These are phyloP conservation scores for Iselma pallidipennis DNA, from an alignment of 2,888 invertebrate species.

Conservation along the genomic window DNA sequence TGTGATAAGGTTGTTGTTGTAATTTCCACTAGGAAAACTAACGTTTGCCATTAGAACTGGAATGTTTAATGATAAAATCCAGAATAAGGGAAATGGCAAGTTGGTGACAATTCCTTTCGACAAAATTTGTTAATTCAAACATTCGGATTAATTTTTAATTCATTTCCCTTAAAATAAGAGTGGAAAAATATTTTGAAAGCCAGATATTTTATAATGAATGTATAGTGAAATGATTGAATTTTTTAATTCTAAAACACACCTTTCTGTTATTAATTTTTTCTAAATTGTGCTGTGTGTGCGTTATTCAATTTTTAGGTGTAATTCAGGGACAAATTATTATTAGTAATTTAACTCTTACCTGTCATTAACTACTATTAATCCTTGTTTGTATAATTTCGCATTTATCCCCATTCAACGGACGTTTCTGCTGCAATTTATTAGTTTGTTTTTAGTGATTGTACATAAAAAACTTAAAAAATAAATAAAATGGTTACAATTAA, in stretches of 20 bases:
- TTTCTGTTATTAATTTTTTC: not conserved
- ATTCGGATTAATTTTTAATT: too few species aligned
- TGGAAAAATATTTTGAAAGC: not conserved
- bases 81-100: not conserved
- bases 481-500: constrained; percentile 21
- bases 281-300: too few species aligned
- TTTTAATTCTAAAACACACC: not conserved
- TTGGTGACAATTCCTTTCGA: not conserved
- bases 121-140: not conserved
- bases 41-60: not conserved
- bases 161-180: too few species aligned
- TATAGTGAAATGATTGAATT: not conserved
- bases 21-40: not conserved
- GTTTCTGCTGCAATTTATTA: not conserved
- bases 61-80: not conserved
- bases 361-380: not conserved
- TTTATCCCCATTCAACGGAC: not conserved
- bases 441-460: not conserved
- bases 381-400: not conserved
- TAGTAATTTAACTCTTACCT: not conserved
- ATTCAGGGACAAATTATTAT: not conserved
- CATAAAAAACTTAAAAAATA: not conserved
- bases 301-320: not conserved
- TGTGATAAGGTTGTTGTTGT: too few species aligned
- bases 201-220: too few species aligned